A percentile compares a stretch with the other conserved stretches of the same genome.
Evolutionary conservation across 2,888 invertebrate genomes (phyloP).

Genomic region (Tupiocoris notatus): DNA sequence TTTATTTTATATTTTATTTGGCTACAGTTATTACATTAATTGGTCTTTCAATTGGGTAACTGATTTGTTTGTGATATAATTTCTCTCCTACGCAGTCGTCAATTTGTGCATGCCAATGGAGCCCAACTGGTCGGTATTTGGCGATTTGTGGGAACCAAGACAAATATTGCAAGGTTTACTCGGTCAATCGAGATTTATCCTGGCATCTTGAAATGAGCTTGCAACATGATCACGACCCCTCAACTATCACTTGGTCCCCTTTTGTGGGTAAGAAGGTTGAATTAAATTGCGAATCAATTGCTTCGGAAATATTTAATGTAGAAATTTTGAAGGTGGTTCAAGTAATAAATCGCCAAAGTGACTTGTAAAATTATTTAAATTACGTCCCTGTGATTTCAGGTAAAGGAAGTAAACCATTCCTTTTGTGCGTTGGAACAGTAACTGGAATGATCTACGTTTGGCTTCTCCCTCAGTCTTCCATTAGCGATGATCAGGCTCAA

Average conservation of each 20-base stretch:
- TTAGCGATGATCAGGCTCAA: constrained; percentile 48
- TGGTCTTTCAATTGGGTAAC: no score
- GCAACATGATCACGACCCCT: constrained; percentile 56
- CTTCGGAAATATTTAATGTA: no score
- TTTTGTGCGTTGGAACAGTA: constrained; percentile 59
- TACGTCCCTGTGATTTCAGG: no score
- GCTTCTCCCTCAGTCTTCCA: constrained; percentile 52
- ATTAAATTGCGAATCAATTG: no score
- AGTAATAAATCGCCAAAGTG: no score
- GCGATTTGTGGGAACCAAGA: constrained; percentile 58
- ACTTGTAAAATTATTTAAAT: no score
- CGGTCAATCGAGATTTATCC: constrained; percentile 52
- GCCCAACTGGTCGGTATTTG: constrained; percentile 57
- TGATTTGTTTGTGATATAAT: not conserved
- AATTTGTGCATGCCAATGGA: constrained; percentile 57
- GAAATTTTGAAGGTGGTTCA: no score
- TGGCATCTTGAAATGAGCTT: constrained; percentile 55
- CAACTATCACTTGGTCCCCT: constrained; percentile 59
- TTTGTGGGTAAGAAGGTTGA: constrained; percentile 54
- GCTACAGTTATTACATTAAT: no score
- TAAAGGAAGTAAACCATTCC: constrained; percentile 52
- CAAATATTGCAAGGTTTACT: constrained; percentile 52
- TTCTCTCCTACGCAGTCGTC: constrained; percentile 50
- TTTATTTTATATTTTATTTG: no score
- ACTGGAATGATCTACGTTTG: constrained; percentile 59